Evolutionary conservation across 2,888 invertebrate genomes (phyloP).

Genomic region (Galerucella pusilla): DNA sequence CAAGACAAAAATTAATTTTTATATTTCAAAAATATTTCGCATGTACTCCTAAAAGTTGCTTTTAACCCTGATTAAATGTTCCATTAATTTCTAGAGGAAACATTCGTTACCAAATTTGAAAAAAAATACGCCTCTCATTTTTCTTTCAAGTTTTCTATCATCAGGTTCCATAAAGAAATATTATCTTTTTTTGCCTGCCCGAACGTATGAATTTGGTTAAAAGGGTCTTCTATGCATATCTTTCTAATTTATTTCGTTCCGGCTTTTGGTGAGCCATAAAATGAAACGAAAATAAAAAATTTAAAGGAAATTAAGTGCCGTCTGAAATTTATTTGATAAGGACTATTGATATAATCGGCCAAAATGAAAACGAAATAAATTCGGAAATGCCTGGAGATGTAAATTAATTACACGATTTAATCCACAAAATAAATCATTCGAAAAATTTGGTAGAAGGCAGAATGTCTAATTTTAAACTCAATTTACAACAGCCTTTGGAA

Average conservation of each 20-base stretch:
- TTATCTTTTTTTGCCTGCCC: background rate
- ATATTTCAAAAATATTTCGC: too few relatives aligned
- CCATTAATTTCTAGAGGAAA: too few relatives aligned
- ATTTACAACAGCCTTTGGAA: too few relatives aligned
- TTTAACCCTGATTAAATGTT: too few relatives aligned
- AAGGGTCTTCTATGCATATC: background rate
- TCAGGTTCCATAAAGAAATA: background rate
- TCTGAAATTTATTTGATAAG: constrained; percentile 22
- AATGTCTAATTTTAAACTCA: background rate
- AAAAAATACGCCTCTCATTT: too few relatives aligned
- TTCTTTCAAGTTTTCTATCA: too few relatives aligned
- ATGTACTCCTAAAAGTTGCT: too few relatives aligned
- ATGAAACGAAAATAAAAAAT: background rate
- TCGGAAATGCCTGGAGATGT: constrained; percentile 12
- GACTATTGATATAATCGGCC: constrained; percentile 18
- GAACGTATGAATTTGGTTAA: background rate
- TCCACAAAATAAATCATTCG: background rate
- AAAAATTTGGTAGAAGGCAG: background rate
- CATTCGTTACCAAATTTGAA: too few relatives aligned
- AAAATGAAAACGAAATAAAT: constrained; percentile 28
- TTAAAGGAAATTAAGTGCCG: constrained; percentile 24
- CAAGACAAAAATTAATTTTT: too few relatives aligned
- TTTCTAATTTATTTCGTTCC: background rate
- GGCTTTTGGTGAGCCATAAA: background rate
- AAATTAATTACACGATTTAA: constrained; percentile 9